These are phyloP conservation scores for Apteryx owenii DNA, from an alignment of 2,113 vertebrate species.

Conservation along the genomic window DNA sequence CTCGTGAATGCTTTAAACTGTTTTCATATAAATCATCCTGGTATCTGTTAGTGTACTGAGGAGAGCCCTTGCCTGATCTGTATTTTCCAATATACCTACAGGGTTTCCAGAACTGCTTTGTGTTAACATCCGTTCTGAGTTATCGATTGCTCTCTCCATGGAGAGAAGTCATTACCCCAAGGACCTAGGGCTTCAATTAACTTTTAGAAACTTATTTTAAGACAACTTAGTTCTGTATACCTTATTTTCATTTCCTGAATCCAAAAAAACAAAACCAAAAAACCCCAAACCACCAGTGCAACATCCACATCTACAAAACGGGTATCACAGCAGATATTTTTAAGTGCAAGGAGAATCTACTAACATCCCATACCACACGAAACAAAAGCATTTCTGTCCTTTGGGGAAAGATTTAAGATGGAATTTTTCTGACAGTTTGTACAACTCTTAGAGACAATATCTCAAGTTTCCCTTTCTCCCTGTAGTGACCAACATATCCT, in stretches of 20 bases:
- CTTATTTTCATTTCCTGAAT: not conserved
- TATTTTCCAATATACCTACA: not conserved
- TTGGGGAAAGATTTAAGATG: too few relatives aligned
- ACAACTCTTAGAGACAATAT: not conserved
- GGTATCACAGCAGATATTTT: not conserved
- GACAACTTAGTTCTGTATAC: not conserved
- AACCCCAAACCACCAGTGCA: not conserved
- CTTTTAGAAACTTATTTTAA: not conserved
- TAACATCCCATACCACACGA: not conserved
- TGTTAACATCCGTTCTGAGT: not conserved
- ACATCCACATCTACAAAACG: not conserved
- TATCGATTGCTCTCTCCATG: not conserved
- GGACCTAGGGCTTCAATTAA: not conserved
- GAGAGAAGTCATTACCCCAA: not conserved
- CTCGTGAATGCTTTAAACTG: constrained; percentile 77
- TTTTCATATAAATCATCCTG: constrained; percentile 74
- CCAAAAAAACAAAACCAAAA: not conserved
- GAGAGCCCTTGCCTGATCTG: not conserved
- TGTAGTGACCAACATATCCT: too few relatives aligned
- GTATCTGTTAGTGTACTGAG: not conserved
- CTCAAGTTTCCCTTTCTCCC: not conserved
- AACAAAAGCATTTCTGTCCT: not conserved
- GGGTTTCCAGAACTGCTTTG: not conserved
- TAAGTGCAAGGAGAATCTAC: not conserved
- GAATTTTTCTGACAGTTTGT: not conserved